Evolutionary conservation across 2,113 vertebrate genomes (phyloP).

Genomic region (Morone chrysops): DNA sequence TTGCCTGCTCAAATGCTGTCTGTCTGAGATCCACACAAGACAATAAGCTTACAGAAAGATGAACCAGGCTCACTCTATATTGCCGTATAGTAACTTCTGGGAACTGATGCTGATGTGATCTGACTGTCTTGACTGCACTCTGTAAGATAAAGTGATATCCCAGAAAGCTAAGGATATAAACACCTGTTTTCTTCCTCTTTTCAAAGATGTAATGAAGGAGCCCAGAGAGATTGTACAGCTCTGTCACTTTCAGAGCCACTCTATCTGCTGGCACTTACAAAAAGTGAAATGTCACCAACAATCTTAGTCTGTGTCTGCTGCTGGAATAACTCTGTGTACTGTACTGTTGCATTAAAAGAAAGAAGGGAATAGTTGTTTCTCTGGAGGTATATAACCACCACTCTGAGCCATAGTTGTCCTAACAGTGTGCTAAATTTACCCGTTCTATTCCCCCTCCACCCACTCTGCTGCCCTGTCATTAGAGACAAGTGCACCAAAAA

Average conservation of each 20-base stretch:
- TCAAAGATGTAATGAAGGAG: conserved; percentile 64
- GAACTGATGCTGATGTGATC: conserved; percentile 48
- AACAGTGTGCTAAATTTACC: conserved; percentile 78
- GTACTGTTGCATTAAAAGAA: conserved; percentile 43
- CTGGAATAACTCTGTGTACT: conserved; percentile 38
- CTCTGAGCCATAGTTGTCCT: conserved; percentile 55
- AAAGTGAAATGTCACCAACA: conserved; percentile 59
- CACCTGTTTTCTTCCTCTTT: conserved; percentile 54
- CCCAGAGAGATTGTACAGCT: conserved; percentile 35
- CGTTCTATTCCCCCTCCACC: conserved; percentile 73
- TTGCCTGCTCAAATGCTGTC: conserved; percentile 23
- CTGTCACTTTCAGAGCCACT: conserved; percentile 38
- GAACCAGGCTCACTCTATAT: conserved; percentile 22
- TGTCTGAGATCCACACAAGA: conserved; percentile 20
- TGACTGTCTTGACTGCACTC: conserved; percentile 46
- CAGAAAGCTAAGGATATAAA: conserved; percentile 54
- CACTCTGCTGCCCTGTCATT: conserved; percentile 77
- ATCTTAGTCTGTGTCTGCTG: conserved; percentile 32
- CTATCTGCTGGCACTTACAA: conserved; percentile 34
- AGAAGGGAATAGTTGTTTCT: conserved; percentile 49
- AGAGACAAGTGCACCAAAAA: conserved; percentile 79
- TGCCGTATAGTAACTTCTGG: conserved; percentile 38
- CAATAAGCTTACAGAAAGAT: conserved; percentile 30
- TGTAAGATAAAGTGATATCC: conserved; percentile 43
- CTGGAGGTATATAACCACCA: conserved; percentile 48